Base-by-base conservation (phyloP, 2,113 vertebrate genomes). In the Sialia sialis region DNA sequence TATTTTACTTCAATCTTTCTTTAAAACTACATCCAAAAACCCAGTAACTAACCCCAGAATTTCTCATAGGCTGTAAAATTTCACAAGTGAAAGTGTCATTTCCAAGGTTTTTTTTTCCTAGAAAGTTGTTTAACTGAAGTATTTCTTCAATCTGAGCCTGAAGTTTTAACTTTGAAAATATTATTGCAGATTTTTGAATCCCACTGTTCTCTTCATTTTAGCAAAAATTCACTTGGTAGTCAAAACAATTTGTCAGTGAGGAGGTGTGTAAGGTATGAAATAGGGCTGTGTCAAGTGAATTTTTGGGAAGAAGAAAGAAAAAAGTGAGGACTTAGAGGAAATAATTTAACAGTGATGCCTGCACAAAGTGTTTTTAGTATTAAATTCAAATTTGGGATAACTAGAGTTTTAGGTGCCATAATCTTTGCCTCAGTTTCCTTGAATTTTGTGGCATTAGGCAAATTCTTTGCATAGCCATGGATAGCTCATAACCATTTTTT, bases 1-100 rank as follows among this genome's bases (percentile, higher is more conserved):
- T 55, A 29, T 84, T 91, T 80, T 94, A 72, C 85, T 95, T 96
- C 83, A 79, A 64, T 82, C 80, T 96, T 79, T 94, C 93, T 94
- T 96, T 92, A 95, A 95, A 94, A 21, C 25, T 66, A 15, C 36
- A 48, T 96, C 66, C 55, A 64, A 90, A 94, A 76, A 79, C 34
- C 54, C 51, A 56, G 46, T 87, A 85, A 93, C 68, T 73, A 72
- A 66, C 9, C 9, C 4, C 16, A 27, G 67, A 68, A 39, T 38
- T 87, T 75, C 49, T 89, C 36, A 43, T 6, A 16, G 38, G 5
- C 38, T 84, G 2, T 70, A 25, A 55, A 58, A 58, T 83, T 90
- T 89, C 34, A 34, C 30, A 64, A 88, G 44, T 84, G n/a, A 43
- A 22, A 77, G 44, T 68, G 52, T 44, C 1, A 20, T 21, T 72